Evolutionary conservation across 2,797 vertebrate genomes (phyloP), one percentile per base, ranked within the genome.

Genomic region (Gallinago solitaria): DNA sequence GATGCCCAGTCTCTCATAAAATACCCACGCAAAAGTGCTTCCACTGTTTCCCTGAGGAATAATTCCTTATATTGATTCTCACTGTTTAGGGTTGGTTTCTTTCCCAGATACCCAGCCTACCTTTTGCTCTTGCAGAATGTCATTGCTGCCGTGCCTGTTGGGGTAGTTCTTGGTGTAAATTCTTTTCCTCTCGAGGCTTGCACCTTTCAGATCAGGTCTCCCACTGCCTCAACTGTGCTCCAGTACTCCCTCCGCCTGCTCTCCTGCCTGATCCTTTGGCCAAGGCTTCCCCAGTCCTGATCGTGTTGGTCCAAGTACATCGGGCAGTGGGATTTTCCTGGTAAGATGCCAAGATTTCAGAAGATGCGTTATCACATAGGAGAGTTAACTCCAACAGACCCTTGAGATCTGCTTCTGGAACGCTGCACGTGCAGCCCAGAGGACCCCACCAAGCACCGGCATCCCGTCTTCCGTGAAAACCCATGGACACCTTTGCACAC

Each of bases 1-100:
- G 19, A 59, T 96, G 96, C 95, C 96, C 89, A 91, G 89, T 92
- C 84, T 83, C 82, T 91, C 84, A 94, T 45, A 92, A 80, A 92
- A 83, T 85, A 91, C 59, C 81, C 95, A 93, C 7, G 82, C 94
- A 94, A 91, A 91, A 91, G 94, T 7, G 0, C 78, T 96, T 96
- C 91, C 92, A 83, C 79, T 89, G 41, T 54, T 83, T 95, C 91
- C 95, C 92, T 59, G 24, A 85, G 92, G 95, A 83, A 56, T 78
- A 85, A 78, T 92, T 89, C 82, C 79, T 82, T 80, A 2, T 32
- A 61, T n/a, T 92, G 50, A 88, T 94, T 92, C 87, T 95, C 57
- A 83, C 48, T 89, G 47, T 20, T 75, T 20, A 63, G 53, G 68
- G 71, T 6, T 57, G 73, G 12, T 50, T 86, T 78, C 60, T 82